Evolutionary conservation across 2,888 invertebrate genomes (phyloP).

Genomic region (Leptinotarsa rubiginosa): DNA sequence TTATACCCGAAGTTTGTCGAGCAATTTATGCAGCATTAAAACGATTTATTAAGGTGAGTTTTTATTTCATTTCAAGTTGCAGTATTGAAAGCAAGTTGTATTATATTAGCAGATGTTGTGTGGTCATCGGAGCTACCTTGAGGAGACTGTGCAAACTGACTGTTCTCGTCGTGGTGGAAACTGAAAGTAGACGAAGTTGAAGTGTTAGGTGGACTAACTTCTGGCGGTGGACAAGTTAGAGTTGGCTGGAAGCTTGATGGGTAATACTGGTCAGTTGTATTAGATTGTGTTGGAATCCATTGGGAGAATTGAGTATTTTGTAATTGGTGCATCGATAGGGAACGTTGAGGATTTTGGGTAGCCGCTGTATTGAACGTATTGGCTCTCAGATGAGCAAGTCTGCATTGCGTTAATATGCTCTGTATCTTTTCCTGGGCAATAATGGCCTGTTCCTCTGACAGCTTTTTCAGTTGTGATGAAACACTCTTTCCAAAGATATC

Average conservation of each 20-base stretch:
- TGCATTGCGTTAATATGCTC: too few species aligned
- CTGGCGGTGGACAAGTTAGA: slow-evolving; percentile 10
- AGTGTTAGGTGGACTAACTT: slow-evolving; percentile 14
- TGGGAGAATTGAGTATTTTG: too few species aligned
- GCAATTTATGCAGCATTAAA: slow-evolving; percentile 9
- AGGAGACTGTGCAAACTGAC: too few species aligned
- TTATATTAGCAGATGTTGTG: slow-evolving; percentile 1
- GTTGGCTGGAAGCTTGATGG: background rate
- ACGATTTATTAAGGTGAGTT: slow-evolving; percentile 25
- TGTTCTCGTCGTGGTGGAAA: too few species aligned
- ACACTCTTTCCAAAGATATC: slow-evolving; percentile 16
- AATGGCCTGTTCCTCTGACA: background rate
- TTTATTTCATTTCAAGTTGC: slow-evolving; percentile 1
- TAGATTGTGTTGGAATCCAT: too few species aligned
- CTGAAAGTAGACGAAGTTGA: slow-evolving; percentile 16
- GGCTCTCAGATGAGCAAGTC: too few species aligned
- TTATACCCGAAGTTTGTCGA: slow-evolving; percentile 23
- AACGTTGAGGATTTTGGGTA: too few species aligned
- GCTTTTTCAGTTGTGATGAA: slow-evolving; percentile 18
- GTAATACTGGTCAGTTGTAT: background rate
- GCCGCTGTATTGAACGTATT: background rate
- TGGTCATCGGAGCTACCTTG: background rate
- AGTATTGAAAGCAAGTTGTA: background rate
- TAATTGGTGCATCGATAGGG: too few species aligned
- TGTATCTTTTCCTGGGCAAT: too few species aligned